Evolutionary conservation across 2,888 invertebrate genomes (phyloP), one percentile per base, ranked within the genome.

Genomic region (Dioctria rufipes): DNA sequence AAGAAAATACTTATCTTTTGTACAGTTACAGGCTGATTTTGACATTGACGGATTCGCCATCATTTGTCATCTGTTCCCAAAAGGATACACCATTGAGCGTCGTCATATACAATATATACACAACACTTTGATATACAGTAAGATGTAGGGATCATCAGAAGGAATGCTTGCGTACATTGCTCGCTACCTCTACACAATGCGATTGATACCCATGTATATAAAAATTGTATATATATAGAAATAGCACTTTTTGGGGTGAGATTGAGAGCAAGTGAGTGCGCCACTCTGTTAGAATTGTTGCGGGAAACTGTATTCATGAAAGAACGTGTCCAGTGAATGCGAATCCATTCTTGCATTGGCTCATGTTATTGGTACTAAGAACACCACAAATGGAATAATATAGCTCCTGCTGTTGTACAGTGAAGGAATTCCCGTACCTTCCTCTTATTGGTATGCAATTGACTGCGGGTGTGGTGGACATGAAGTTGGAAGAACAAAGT

Each of bases 11-110:
- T 78, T 78, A 78, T 78, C 78, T 78, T 66, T 78, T 84, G 83
- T 86, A 88, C 87, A 88, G 89, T 89, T 88, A 89, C 89, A 89
- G 88, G 88, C 89, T 89, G 89, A 89, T 89, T 89, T 89, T 89
- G 89, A 89, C 89, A 88, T 89, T 89, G 89, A 89, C 88, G 89
- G 86, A 89, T 89, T 88, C 86, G 83, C 85, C 85, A 87, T 85
- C 87, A 89, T 89, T 89, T 89, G 87, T 89, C 89, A 89, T 89
- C 87, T 84, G 86, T 85, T 86, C 87, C 88, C 88, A 87, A 87
- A 86, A 85, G 86, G 85, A 85, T 84, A 85, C 83, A 84, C 84
- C 82, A 81, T 78, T 51, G 66, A 67, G 54, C 51, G 54, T 54
- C 66, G 39, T 42, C 25, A 25, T 25, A 25, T 25, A 25, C 25